phyloP scores from a whole-genome alignment of 2,888 invertebrate genomes.

The Amiota minor region DNA sequence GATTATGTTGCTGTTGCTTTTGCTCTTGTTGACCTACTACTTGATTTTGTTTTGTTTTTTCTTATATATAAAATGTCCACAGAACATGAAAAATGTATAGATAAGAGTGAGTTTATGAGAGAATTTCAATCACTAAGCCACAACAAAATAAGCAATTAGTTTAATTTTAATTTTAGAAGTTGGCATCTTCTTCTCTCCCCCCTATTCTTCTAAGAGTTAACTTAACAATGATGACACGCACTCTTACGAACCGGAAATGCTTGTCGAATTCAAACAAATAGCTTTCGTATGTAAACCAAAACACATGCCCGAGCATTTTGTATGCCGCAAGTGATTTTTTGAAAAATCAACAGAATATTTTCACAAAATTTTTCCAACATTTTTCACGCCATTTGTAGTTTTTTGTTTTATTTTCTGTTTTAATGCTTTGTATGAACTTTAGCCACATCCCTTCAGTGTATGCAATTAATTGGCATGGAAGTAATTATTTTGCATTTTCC shows the following conservation, averaged over 20 bases:
- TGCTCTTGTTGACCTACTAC: slow-evolving; percentile 53
- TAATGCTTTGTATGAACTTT: not conserved
- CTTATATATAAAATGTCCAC: slow-evolving; percentile 7
- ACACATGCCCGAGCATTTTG: slow-evolving; percentile 14
- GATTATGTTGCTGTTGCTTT: slow-evolving; percentile 52
- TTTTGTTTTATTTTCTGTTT: slow-evolving; percentile 38
- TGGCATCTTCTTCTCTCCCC: not conserved
- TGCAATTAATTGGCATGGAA: slow-evolving; percentile 60
- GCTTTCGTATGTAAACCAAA: slow-evolving; percentile 57
- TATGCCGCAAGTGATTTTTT: not conserved
- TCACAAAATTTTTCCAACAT: not conserved
- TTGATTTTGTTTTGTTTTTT: slow-evolving; percentile 48
- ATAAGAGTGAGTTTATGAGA: not conserved
- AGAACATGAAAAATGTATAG: not conserved
- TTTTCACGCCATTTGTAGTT: slow-evolving; percentile 2
- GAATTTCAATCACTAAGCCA: too few species aligned
- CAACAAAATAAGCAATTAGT: slow-evolving; percentile 5
- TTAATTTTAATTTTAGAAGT: not conserved
- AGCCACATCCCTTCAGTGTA: slow-evolving; percentile 31
- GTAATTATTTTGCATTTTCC: slow-evolving; percentile 64
- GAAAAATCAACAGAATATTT: not conserved
- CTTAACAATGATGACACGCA: not conserved
- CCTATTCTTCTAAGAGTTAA: not conserved
- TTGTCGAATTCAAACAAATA: slow-evolving; percentile 66
- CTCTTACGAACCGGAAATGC: slow-evolving; percentile 54